Evolutionary conservation across 2,113 vertebrate genomes (phyloP).

Genomic region (Myotis davidii): DNA sequence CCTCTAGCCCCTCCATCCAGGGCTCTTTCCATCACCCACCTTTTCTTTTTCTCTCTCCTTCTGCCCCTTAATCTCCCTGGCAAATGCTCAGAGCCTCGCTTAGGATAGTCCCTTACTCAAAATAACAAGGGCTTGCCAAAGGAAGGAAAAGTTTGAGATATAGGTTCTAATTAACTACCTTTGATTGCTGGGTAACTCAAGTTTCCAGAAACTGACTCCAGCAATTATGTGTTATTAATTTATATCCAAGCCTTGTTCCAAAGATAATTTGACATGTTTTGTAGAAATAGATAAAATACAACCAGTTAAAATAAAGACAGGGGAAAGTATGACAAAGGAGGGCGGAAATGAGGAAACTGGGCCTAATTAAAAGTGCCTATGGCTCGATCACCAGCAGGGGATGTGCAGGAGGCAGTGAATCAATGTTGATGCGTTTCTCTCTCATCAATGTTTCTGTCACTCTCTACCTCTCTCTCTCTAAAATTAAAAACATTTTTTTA

Average conservation of each 20-base stretch:
- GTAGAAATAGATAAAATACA: not conserved
- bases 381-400: too few relatives aligned
- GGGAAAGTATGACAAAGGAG: conserved; percentile 9
- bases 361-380: not conserved
- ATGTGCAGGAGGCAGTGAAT: too few relatives aligned
- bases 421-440: too few relatives aligned
- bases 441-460: too few relatives aligned
- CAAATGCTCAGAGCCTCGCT: not conserved
- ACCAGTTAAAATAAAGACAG: conserved; percentile 43
- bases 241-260: not conserved
- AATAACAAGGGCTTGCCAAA: not conserved
- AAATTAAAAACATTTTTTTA: too few relatives aligned
- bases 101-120: not conserved
- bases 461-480: too few relatives aligned
- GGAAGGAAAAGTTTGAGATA: conserved; percentile 15
- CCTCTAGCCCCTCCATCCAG: rapidly evolving
- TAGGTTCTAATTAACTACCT: conserved; percentile 23
- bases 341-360: not conserved
- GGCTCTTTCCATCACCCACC: not conserved
- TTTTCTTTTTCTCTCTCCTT: not conserved
- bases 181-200: not conserved
- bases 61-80: not conserved
- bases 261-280: conserved; percentile 54
- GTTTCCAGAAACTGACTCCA: conserved; percentile 18
- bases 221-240: conserved; percentile 47